A percentile compares a stretch with the other conserved stretches of the same genome.
Evolutionary conservation across 2,797 vertebrate species (phyloP).

Genomic region (Otolemur crassicaudatus): DNA sequence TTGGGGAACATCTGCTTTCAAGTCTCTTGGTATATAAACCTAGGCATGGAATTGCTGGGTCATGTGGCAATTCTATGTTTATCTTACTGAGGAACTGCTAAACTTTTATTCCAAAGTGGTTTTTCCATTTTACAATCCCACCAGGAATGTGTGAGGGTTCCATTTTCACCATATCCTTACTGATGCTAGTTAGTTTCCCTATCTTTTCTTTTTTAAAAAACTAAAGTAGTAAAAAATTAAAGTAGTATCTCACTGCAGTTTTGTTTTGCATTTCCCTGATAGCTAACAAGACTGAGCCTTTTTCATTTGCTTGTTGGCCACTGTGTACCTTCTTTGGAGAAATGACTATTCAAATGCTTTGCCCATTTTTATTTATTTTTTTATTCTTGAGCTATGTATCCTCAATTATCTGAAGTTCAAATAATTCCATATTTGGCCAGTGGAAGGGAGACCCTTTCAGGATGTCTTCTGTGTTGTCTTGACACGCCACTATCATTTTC

Average conservation of each 20-base stretch:
- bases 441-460: not conserved
- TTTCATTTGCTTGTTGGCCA: not conserved
- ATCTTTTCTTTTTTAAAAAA: not conserved
- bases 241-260: not conserved
- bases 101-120: not conserved
- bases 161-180: not conserved
- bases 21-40: not conserved
- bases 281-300: not conserved
- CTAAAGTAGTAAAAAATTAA: not conserved
- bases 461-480: not conserved
- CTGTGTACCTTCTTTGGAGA: not conserved
- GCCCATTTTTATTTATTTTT: not conserved
- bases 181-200: not conserved
- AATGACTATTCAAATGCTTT: not conserved
- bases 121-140: not conserved
- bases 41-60: not conserved
- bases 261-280: slow-evolving; percentile 5
- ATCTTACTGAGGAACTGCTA: not conserved
- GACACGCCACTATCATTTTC: not conserved
- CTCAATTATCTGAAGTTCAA: not conserved
- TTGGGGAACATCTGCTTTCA: not conserved
- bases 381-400: not conserved
- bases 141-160: not conserved
- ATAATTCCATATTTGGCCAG: not conserved
- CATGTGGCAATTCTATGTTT: not conserved